Evolutionary conservation across 2,888 invertebrate species (phyloP).

Genomic region (Odontocolon sp.): DNA sequence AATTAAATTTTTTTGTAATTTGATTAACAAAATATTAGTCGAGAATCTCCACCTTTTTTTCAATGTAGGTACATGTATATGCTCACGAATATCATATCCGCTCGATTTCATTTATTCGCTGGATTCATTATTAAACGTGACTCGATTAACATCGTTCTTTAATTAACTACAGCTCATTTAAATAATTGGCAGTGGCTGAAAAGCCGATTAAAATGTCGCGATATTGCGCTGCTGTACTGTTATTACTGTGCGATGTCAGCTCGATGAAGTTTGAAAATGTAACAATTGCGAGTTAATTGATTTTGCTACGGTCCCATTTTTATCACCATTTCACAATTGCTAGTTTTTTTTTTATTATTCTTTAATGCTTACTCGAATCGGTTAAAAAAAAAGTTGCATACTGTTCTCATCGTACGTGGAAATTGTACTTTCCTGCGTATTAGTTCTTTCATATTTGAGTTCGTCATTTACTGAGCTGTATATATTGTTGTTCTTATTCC

Average conservation of each 20-base stretch:
- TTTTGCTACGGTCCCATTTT: too few relatives aligned
- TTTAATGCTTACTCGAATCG: neutral
- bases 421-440: neutral
- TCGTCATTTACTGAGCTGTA: neutral
- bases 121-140: conserved; percentile 60
- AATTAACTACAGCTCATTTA: conserved; percentile 62
- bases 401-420: neutral
- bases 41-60: too few relatives aligned
- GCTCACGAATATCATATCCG: conserved; percentile 45
- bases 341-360: conserved; percentile 1
- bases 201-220: conserved; percentile 55
- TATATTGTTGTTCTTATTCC: neutral
- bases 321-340: neutral
- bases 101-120: conserved; percentile 42
- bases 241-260: too few relatives aligned
- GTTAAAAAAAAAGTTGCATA: too few relatives aligned
- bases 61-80: too few relatives aligned
- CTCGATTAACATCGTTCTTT: conserved; percentile 61
- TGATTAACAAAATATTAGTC: too few relatives aligned
- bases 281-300: too few relatives aligned
- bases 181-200: conserved; percentile 56
- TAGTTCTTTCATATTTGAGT: neutral
- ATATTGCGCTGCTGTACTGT: conserved; percentile 17
- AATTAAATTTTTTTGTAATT: too few relatives aligned
- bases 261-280: too few relatives aligned